These are phyloP conservation scores for Cyprinodon variegatus DNA, from an alignment of 2,113 vertebrate species.

Conservation along the genomic window DNA sequence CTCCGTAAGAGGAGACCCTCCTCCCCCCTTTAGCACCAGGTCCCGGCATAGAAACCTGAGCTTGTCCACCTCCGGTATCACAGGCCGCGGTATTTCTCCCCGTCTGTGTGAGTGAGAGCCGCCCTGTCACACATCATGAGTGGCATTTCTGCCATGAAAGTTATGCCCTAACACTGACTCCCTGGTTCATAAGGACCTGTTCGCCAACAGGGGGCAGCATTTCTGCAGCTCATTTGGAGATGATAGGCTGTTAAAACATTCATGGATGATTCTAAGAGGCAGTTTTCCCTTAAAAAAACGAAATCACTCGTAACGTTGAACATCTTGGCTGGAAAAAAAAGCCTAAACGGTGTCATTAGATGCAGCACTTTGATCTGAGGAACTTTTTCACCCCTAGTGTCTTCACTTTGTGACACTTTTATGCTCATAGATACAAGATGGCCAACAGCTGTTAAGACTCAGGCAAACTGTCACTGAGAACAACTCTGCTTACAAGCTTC, in stretches of 20 bases:
- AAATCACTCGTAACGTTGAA: background rate
- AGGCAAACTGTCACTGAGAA: slow-evolving; percentile 42
- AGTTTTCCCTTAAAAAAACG: background rate
- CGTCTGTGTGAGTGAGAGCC: slow-evolving; percentile 43
- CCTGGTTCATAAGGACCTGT: slow-evolving; percentile 16
- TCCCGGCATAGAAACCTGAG: slow-evolving; percentile 68
- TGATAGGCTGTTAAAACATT: slow-evolving; percentile 3
- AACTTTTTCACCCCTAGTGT: background rate
- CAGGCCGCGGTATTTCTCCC: slow-evolving; percentile 64
- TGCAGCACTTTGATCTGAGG: background rate
- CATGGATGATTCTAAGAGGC: slow-evolving; percentile 3
- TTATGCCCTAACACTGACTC: slow-evolving; percentile 42
- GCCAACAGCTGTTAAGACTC: slow-evolving; percentile 25
- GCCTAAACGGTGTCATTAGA: background rate
- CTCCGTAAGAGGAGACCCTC: slow-evolving; percentile 72
- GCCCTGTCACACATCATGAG: slow-evolving; percentile 52
- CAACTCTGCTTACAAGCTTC: slow-evolving; percentile 58
- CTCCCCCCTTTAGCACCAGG: slow-evolving; percentile 65
- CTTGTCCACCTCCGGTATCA: slow-evolving; percentile 61
- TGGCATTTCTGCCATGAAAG: slow-evolving; percentile 57
- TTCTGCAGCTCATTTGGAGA: slow-evolving; percentile 23
- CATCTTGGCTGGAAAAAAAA: background rate
- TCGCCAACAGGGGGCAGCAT: slow-evolving; percentile 74
- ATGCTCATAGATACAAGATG: slow-evolving; percentile 23
- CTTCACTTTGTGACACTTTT: slow-evolving; percentile 30